These are phyloP conservation scores for Drosophila neutralis DNA, from an alignment of 2,888 invertebrate genomes.

Conservation along the genomic window DNA sequence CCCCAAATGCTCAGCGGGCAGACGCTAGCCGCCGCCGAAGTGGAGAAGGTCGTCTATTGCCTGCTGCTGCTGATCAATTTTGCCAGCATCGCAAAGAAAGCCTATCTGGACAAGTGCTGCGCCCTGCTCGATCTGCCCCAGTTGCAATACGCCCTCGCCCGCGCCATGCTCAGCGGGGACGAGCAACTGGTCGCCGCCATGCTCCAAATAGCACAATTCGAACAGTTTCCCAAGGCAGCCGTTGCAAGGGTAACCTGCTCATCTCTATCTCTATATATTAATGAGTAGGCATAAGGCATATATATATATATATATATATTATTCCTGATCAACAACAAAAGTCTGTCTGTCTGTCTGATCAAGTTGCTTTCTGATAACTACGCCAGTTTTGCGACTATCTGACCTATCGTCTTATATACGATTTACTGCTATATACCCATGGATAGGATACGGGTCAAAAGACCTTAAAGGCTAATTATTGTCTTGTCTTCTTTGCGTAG, in stretches of 20 bases:
- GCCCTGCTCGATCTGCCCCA: slow-evolving; percentile 76
- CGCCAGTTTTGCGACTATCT: too few species aligned
- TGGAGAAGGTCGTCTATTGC: slow-evolving; percentile 81
- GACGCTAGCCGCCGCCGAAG: slow-evolving; percentile 64
- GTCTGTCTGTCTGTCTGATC: too few species aligned
- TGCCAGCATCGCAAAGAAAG: slow-evolving; percentile 82
- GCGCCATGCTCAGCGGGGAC: slow-evolving; percentile 78
- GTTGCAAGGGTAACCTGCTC: slow-evolving; percentile 77
- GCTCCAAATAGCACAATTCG: slow-evolving; percentile 83
- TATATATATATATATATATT: too few species aligned
- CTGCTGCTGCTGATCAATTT: slow-evolving; percentile 81
- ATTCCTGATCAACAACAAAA: too few species aligned
- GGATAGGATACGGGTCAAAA: background rate
- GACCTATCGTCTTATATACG: too few species aligned
- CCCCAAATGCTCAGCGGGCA: slow-evolving; percentile 68
- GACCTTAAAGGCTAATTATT: background rate
- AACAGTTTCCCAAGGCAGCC: slow-evolving; percentile 80
- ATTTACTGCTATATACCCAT: background rate
- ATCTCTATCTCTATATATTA: background rate
- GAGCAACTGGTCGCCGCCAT: slow-evolving; percentile 78
- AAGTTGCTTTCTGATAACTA: too few species aligned
- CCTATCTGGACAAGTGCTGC: slow-evolving; percentile 82
- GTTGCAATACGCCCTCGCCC: slow-evolving; percentile 82
- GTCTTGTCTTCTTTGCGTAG: background rate
- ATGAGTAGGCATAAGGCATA: background rate